phyloP scores from a whole-genome alignment of 2,113 vertebrate species.

The Daubentonia madagascariensis region DNA sequence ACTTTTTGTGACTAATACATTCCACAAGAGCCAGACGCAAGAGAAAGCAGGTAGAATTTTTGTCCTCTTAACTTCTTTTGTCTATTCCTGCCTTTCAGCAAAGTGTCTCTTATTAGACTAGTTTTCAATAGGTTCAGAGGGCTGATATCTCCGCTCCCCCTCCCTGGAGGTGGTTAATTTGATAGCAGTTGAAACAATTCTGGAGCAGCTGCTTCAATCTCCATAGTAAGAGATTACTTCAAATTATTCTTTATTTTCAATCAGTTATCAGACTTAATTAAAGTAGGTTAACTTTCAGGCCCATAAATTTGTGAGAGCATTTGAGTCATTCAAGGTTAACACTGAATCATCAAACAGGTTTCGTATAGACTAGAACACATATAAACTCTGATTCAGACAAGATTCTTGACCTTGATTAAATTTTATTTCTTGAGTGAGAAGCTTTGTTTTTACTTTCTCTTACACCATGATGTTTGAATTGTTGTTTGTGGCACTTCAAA shows the following conservation, averaged over 20 bases:
- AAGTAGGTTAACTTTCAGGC: slow-evolving; percentile 21
- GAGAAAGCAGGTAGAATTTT: background rate
- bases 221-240: background rate
- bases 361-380: slow-evolving; percentile 54
- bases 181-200: background rate
- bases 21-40: background rate
- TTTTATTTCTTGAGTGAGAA: slow-evolving; percentile 58
- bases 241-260: slow-evolving; percentile 21
- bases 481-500: background rate
- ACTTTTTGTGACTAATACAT: background rate
- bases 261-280: slow-evolving; percentile 43
- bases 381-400: slow-evolving; percentile 46
- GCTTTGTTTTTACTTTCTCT: slow-evolving; percentile 4
- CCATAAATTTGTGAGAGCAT: background rate
- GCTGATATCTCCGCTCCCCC: too few species aligned
- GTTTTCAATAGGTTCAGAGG: background rate
- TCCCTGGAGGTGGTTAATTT: background rate
- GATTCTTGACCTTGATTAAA: slow-evolving; percentile 69
- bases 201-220: background rate
- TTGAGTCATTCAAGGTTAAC: slow-evolving; percentile 56
- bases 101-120: background rate
- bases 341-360: slow-evolving; percentile 59
- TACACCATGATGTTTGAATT: slow-evolving; percentile 11
- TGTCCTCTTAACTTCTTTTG: background rate
- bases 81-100: background rate